Percentiles rank a stretch among this genome's conserved stretches.
These are phyloP conservation scores for Oscheius myriophilus DNA, from an alignment of 2,888 invertebrate species.

Conservation along the genomic window DNA sequence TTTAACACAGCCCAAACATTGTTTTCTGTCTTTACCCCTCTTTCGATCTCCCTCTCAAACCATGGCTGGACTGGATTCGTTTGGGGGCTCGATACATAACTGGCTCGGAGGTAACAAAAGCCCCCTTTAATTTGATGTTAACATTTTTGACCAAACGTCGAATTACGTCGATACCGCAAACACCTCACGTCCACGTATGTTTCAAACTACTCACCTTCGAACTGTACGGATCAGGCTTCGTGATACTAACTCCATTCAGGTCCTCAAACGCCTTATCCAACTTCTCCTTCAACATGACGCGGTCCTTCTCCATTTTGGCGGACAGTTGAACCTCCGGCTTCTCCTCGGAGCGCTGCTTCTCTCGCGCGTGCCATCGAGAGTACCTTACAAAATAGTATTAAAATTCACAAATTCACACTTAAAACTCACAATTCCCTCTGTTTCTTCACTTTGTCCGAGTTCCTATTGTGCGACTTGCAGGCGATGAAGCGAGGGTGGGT, in stretches of 20 bases:
- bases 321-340: slow-evolving; percentile 32
- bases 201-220: slow-evolving; percentile 28
- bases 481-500: slow-evolving; percentile 51
- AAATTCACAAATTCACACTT: neutral
- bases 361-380: slow-evolving; percentile 40
- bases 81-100: too few relatives aligned
- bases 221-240: slow-evolving; percentile 36
- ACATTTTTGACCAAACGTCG: too few relatives aligned
- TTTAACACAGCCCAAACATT: too few relatives aligned
- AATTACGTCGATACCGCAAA: too few relatives aligned
- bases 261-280: slow-evolving; percentile 28
- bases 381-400: slow-evolving; percentile 33
- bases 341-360: slow-evolving; percentile 32
- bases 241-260: slow-evolving; percentile 40
- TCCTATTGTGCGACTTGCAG: slow-evolving; percentile 57
- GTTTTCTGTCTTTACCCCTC: too few relatives aligned
- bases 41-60: too few relatives aligned
- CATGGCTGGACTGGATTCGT: too few relatives aligned
- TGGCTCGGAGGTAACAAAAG: too few relatives aligned
- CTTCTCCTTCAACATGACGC: slow-evolving; percentile 28
- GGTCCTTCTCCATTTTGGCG: slow-evolving; percentile 44
- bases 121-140: too few relatives aligned
- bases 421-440: slow-evolving; percentile 43
- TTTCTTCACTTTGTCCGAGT: slow-evolving; percentile 39
- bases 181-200: too few relatives aligned